phyloP scores from a whole-genome alignment of 2,797 vertebrate genomes.

The Glossophaga mutica region DNA sequence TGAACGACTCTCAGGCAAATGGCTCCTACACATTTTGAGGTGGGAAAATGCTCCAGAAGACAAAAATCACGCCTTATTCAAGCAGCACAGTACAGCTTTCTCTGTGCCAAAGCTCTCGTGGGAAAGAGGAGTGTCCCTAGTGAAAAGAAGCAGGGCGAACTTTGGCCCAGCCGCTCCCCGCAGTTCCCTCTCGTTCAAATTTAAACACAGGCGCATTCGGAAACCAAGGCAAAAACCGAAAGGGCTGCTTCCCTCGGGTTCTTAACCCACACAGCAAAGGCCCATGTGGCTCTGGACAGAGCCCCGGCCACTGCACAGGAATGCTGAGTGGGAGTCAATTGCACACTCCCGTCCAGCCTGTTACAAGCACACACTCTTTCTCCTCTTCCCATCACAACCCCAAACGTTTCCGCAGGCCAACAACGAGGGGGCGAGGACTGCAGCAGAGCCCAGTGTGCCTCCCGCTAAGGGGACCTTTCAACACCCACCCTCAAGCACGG shows the following conservation, averaged over 20 bases:
- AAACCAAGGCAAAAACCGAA: background rate
- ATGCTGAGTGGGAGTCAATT: background rate
- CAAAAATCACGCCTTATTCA: background rate
- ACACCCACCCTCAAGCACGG: background rate
- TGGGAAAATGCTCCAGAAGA: background rate
- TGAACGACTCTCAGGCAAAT: background rate
- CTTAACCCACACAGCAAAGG: background rate
- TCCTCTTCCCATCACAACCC: background rate
- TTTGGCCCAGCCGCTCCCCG: background rate
- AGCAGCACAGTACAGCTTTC: background rate
- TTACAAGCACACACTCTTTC: background rate
- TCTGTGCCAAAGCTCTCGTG: background rate
- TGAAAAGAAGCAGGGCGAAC: background rate
- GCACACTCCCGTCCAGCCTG: fast-evolving
- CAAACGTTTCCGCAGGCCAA: background rate
- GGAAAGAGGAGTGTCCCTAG: background rate
- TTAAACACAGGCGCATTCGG: background rate
- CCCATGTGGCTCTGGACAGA: background rate
- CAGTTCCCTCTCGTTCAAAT: background rate
- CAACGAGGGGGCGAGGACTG: background rate
- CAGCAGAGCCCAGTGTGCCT: background rate
- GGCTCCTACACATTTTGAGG: background rate
- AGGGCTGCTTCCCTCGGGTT: background rate
- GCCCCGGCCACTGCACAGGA: fast-evolving
- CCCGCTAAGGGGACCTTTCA: slow-evolving; percentile 61